Conservation (phyloP, 2,113 vertebrate species). For the Bufo gargarizans region DNA sequence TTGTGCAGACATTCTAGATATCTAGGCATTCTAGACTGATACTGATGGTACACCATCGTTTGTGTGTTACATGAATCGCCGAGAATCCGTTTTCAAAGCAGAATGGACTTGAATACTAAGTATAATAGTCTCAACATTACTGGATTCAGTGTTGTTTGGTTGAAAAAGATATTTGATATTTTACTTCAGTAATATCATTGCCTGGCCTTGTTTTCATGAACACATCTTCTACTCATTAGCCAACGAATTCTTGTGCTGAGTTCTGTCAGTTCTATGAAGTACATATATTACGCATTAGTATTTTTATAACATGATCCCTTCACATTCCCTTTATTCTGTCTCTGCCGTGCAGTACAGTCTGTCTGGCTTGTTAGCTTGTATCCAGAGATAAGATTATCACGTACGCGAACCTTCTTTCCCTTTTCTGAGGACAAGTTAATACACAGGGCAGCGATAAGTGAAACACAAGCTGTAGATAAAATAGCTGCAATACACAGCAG, state of each 20-base stretch:
- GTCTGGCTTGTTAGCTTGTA: constrained; percentile 34
- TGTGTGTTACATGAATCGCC: too few relatives aligned
- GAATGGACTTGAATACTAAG: too few relatives aligned
- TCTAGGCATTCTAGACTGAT: too few relatives aligned
- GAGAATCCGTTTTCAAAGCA: too few relatives aligned
- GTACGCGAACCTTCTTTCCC: neutral
- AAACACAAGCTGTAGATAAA: constrained; percentile 38
- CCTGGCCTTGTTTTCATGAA: neutral
- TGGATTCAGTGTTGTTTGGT: too few relatives aligned
- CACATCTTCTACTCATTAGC: neutral
- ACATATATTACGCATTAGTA: neutral
- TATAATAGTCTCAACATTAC: too few relatives aligned
- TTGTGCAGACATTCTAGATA: too few relatives aligned
- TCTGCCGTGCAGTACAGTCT: neutral
- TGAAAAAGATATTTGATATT: too few relatives aligned
- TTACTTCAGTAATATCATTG: too few relatives aligned
- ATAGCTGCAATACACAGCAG: constrained; percentile 10
- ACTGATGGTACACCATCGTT: too few relatives aligned
- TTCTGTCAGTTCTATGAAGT: neutral
- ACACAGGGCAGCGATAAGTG: constrained; percentile 43
- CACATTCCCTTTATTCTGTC: neutral
- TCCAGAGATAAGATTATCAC: constrained; percentile 40
- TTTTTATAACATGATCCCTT: neutral
- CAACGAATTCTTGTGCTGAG: neutral
- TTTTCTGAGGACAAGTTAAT: constrained; percentile 41